Evolutionary conservation across 92 coral and sea anemone species (phyloP).

Genomic region (Virgularia gustaviana): DNA sequence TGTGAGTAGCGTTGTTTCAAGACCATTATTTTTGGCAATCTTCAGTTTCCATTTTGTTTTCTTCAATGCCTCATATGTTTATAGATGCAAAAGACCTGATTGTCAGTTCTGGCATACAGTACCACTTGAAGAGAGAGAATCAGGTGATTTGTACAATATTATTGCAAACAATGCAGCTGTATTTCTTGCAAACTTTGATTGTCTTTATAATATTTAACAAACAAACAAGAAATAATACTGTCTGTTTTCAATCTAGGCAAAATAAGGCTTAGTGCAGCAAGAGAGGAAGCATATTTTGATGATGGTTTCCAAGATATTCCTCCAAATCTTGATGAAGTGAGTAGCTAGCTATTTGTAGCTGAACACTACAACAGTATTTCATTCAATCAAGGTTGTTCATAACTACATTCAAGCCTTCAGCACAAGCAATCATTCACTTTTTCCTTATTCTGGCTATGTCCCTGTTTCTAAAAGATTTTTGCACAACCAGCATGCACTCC

Average conservation of each 20-base stretch:
- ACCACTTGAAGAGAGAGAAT: conserved; percentile 19
- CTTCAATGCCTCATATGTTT: background rate
- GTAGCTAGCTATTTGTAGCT: too few relatives aligned
- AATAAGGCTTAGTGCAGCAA: background rate
- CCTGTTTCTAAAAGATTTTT: too few relatives aligned
- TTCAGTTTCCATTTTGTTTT: background rate
- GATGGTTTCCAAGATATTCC: background rate
- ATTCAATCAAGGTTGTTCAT: too few relatives aligned
- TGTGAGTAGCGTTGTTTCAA: background rate
- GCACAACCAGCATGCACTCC: too few relatives aligned
- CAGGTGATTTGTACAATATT: too few relatives aligned
- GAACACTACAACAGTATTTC: too few relatives aligned
- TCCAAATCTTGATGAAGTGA: conserved; percentile 5
- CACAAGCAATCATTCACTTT: too few relatives aligned
- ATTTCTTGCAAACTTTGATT: too few relatives aligned
- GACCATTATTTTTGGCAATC: background rate
- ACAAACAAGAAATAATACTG: background rate
- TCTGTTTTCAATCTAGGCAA: background rate
- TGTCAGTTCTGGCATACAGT: conserved; percentile 44
- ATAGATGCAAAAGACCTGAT: conserved; percentile 22
- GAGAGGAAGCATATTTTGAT: background rate
- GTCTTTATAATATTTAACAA: too few relatives aligned
- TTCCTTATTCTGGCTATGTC: too few relatives aligned
- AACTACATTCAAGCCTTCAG: too few relatives aligned
- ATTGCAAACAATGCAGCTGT: background rate